phyloP scores from a whole-genome alignment of 2,888 invertebrate genomes.

The Limenitis camilla region DNA sequence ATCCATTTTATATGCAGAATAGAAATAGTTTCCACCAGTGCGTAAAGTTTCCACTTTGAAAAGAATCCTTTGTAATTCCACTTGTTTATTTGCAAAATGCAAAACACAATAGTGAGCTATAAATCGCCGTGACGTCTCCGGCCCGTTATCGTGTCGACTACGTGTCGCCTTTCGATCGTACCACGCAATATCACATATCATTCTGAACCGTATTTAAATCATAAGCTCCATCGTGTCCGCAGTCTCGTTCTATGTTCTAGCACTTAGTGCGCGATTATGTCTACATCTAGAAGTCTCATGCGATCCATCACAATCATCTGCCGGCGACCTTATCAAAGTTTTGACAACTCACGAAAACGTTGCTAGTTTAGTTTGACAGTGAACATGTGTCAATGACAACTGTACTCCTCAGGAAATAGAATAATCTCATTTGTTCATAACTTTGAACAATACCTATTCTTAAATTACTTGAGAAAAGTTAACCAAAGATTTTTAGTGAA shows the following conservation, averaged over 20 bases:
- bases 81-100: conserved; percentile 12
- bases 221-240: background rate
- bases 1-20: background rate
- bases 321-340: conserved; percentile 8
- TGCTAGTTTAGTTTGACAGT: conserved; percentile 7
- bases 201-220: background rate
- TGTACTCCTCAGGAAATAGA: too few species aligned
- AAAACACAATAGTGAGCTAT: conserved; percentile 14
- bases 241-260: background rate
- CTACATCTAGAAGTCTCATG: conserved; percentile 2
- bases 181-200: conserved; percentile 4
- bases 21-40: background rate
- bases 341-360: conserved; percentile 11
- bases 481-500: background rate
- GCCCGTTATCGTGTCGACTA: conserved; percentile 32
- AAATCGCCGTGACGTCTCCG: conserved; percentile 29
- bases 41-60: conserved; percentile 7
- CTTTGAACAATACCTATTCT: too few species aligned
- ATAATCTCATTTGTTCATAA: too few species aligned
- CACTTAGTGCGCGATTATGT: conserved; percentile 1
- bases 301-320: conserved; percentile 9
- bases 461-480: too few species aligned
- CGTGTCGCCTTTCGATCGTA: conserved; percentile 23
- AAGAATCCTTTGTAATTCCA: conserved; percentile 4
- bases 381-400: conserved; percentile 5